phyloP scores from a whole-genome alignment of 2,888 invertebrate genomes.

The Meganola albula region DNA sequence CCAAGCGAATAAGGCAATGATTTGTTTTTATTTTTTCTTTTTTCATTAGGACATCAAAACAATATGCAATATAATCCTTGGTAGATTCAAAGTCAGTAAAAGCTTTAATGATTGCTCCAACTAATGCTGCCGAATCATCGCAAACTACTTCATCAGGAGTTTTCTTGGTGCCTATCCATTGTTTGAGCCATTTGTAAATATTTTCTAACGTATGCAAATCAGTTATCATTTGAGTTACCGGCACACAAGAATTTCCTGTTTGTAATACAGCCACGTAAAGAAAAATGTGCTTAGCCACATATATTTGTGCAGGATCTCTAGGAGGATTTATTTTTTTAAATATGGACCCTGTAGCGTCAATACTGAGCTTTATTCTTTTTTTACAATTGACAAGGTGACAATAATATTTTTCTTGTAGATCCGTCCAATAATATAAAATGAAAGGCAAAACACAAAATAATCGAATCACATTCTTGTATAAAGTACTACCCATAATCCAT shows the following conservation, averaged over 20 bases:
- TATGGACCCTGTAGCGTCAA: background rate
- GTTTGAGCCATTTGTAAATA: conserved; percentile 3
- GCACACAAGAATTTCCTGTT: conserved; percentile 4
- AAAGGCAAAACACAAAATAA: background rate
- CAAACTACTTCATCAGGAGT: conserved; percentile 6
- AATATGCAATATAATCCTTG: conserved; percentile 5
- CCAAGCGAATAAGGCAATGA: conserved; percentile 6
- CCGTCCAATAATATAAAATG: conserved; percentile 1
- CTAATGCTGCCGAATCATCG: conserved; percentile 8
- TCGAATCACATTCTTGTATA: background rate
- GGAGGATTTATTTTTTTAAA: background rate
- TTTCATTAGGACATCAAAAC: conserved; percentile 2
- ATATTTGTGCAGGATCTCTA: background rate
- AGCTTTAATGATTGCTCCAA: conserved; percentile 9
- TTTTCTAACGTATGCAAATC: conserved; percentile 4
- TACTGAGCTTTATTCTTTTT: background rate
- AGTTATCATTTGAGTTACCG: conserved; percentile 7
- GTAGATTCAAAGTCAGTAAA: conserved; percentile 5
- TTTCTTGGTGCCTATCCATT: background rate
- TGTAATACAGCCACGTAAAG: conserved; percentile 2
- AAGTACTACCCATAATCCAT: background rate
- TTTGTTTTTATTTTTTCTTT: conserved; percentile 1
- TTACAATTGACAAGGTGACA: background rate
- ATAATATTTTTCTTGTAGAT: background rate
- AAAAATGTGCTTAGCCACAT: conserved; percentile 2